Evolutionary conservation across 2,888 invertebrate species (phyloP).

Genomic region (Nomada fabriciana): DNA sequence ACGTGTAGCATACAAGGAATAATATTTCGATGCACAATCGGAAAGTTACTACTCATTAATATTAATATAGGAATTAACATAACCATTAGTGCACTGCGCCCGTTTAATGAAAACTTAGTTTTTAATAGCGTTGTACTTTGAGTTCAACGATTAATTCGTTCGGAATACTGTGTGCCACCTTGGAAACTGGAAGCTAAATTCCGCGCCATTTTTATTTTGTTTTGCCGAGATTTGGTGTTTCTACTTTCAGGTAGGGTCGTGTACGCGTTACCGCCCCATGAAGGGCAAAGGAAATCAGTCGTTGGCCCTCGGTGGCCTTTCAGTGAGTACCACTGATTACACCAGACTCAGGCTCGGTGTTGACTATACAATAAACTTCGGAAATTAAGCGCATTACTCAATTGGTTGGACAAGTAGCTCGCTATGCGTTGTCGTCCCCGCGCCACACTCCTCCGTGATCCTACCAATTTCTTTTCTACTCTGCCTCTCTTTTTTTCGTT

Average conservation of each 20-base stretch:
- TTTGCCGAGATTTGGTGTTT: constrained; percentile 35
- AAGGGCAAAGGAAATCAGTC: constrained; percentile 56
- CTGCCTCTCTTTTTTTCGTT: constrained; percentile 18
- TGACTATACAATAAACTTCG: constrained; percentile 60
- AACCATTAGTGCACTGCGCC: neutral
- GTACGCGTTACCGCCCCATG: constrained; percentile 40
- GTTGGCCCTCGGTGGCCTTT: constrained; percentile 34
- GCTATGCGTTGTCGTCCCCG: constrained; percentile 9
- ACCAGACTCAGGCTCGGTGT: constrained; percentile 30
- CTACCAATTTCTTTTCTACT: neutral
- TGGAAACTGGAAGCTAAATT: neutral
- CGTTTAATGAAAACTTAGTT: neutral
- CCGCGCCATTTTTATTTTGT: neutral
- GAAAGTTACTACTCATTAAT: neutral
- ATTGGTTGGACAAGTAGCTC: constrained; percentile 40
- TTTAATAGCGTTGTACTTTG: neutral
- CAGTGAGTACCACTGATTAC: constrained; percentile 60
- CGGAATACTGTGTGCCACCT: neutral
- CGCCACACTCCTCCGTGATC: neutral
- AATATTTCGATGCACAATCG: neutral
- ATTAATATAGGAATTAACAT: neutral
- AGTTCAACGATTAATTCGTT: neutral
- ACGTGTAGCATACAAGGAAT: too few species aligned
- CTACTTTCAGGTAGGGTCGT: constrained; percentile 54
- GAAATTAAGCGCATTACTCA: constrained; percentile 57